Conservation (phyloP, 2,113 vertebrate genomes). For the Catharus bicknelli region DNA sequence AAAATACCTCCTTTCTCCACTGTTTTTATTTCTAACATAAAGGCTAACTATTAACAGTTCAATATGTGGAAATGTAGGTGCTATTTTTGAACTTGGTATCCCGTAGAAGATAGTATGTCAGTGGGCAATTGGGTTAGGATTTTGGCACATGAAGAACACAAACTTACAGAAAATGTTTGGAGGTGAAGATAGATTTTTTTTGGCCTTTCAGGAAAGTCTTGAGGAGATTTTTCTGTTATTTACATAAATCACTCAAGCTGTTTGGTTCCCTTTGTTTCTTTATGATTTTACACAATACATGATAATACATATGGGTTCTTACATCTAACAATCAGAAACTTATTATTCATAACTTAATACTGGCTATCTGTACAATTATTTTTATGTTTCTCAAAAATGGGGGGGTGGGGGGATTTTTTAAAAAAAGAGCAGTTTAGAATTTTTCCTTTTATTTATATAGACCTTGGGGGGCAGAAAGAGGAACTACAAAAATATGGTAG, state of each 20-base stretch:
- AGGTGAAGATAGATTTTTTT: background rate
- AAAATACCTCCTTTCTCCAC: background rate
- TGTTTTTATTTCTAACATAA: background rate
- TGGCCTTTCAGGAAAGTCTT: conserved; percentile 3
- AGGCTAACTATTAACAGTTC: background rate
- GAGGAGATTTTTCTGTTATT: background rate
- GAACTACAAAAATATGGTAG: background rate
- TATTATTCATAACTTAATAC: conserved; percentile 23
- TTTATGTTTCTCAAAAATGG: conserved; percentile 2
- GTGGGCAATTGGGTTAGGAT: background rate
- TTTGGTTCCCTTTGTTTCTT: background rate
- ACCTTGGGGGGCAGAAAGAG: background rate
- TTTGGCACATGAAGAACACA: background rate
- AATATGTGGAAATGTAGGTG: background rate
- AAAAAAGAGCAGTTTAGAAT: background rate
- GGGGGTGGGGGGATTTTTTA: too few relatives aligned
- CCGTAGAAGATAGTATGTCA: background rate
- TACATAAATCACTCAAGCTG: background rate
- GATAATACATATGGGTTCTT: conserved; percentile 42
- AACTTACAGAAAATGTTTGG: background rate
- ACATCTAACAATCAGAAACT: conserved; percentile 34
- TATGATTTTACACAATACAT: conserved; percentile 8
- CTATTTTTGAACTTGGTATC: background rate
- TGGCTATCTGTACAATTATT: conserved; percentile 11
- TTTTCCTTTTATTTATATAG: background rate